Evolutionary conservation across 1,140 invertebrate species (phyloP).

Genomic region (Artemia franciscana): DNA sequence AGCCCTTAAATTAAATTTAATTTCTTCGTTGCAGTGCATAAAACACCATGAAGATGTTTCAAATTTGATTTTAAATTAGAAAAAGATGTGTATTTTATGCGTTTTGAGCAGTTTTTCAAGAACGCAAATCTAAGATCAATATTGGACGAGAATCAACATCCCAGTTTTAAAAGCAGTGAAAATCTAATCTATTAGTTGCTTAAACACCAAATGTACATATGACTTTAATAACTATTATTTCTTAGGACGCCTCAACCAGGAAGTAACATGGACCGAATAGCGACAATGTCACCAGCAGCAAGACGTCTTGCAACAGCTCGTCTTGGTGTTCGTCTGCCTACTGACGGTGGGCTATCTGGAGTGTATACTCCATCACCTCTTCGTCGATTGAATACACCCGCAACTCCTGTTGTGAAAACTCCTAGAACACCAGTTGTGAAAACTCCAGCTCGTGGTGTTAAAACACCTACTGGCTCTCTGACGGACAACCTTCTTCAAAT

Average conservation of each 20-base stretch:
- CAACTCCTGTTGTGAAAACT: slow-evolving; percentile 15
- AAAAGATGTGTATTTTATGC: too few relatives aligned
- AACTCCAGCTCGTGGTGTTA: slow-evolving; percentile 12
- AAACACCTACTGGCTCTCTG: slow-evolving; percentile 23
- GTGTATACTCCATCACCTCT: slow-evolving; percentile 27
- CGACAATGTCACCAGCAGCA: slow-evolving; percentile 83
- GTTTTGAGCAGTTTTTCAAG: too few relatives aligned
- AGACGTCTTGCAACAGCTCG: slow-evolving; percentile 45
- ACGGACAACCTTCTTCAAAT: slow-evolving; percentile 55
- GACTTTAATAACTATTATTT: slow-evolving; percentile 23
- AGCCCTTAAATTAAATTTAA: too few relatives aligned
- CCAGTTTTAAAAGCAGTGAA: too few relatives aligned
- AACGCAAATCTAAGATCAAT: too few relatives aligned
- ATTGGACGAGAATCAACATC: too few relatives aligned
- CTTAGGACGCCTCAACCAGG: slow-evolving; percentile 14
- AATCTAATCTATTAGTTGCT: slow-evolving; percentile 1
- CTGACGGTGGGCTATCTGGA: slow-evolving; percentile 26
- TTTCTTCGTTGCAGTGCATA: too few relatives aligned
- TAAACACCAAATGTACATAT: slow-evolving; percentile 26
- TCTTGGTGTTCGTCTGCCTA: slow-evolving; percentile 17
- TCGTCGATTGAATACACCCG: slow-evolving; percentile 6
- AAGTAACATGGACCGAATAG: slow-evolving; percentile 41
- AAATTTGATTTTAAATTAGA: too few relatives aligned
- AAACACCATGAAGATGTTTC: too few relatives aligned
- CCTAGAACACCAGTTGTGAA: slow-evolving; percentile 15